Conservation (phyloP, 2,888 invertebrate species). For the Monochamus alternatus region DNA sequence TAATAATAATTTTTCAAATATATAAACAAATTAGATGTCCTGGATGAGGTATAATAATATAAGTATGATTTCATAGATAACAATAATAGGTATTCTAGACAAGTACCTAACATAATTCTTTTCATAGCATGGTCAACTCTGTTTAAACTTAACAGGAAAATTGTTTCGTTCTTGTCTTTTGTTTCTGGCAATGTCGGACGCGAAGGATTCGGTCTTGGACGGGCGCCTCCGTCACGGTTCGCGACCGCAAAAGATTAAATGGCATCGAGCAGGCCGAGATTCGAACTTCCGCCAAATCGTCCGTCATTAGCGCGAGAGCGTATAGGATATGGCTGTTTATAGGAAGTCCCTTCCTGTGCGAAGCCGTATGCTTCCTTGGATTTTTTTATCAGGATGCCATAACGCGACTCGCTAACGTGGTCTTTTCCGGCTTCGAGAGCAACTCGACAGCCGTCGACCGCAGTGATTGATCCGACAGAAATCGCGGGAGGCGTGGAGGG, state of each 20-base stretch:
- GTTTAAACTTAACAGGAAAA: neutral
- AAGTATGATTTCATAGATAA: too few species aligned
- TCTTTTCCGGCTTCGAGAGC: conserved; percentile 17
- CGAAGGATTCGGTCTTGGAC: conserved; percentile 4
- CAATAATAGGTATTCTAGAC: too few species aligned
- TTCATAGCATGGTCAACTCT: too few species aligned
- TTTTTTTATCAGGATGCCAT: conserved; percentile 6
- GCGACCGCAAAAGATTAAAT: conserved; percentile 50
- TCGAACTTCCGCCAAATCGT: conserved; percentile 48
- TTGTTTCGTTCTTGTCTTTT: neutral
- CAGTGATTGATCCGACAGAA: too few species aligned
- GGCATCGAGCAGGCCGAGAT: conserved; percentile 50
- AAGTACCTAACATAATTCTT: too few species aligned
- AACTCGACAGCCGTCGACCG: neutral
- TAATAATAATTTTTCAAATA: too few species aligned
- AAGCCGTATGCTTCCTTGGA: conserved; percentile 34
- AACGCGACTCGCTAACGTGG: neutral
- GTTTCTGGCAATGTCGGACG: neutral
- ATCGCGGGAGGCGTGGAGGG: too few species aligned
- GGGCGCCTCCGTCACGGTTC: conserved; percentile 44
- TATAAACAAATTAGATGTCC: too few species aligned
- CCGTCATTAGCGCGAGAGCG: conserved; percentile 23
- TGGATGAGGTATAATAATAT: too few species aligned
- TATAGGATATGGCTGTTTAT: conserved; percentile 39
- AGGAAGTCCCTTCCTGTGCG: conserved; percentile 47